A percentile compares a stretch with the other conserved stretches of the same genome.
Evolutionary conservation across 1,140 invertebrate species (phyloP).

Genomic region (Euura saliciscinereae): DNA sequence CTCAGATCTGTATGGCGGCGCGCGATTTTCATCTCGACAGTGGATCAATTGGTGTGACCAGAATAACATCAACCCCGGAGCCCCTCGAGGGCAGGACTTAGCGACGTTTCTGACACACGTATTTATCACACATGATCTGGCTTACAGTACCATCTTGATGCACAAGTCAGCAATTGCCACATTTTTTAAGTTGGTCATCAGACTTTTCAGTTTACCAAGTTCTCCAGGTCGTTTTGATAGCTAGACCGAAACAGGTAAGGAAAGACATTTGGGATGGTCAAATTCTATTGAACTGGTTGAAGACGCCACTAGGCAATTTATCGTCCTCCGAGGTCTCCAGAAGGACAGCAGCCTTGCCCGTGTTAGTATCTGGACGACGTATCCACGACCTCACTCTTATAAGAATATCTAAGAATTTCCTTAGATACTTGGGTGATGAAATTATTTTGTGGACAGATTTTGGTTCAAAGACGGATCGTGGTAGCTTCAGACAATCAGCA

Average conservation of each 20-base stretch:
- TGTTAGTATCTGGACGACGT: slow-evolving; percentile 35
- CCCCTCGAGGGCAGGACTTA: slow-evolving; percentile 25
- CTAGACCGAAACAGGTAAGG: slow-evolving; percentile 17
- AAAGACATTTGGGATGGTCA: slow-evolving; percentile 25
- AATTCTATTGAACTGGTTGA: slow-evolving; percentile 25
- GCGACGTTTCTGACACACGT: slow-evolving; percentile 36
- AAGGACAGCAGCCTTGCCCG: slow-evolving; percentile 33
- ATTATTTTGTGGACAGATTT: slow-evolving; percentile 38
- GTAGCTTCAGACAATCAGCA: slow-evolving; percentile 25
- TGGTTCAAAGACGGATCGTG: slow-evolving; percentile 42
- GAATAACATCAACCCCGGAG: slow-evolving; percentile 17
- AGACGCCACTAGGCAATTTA: slow-evolving; percentile 4
- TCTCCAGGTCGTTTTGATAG: slow-evolving; percentile 24
- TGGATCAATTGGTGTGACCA: slow-evolving; percentile 28
- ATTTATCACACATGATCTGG: slow-evolving; percentile 23
- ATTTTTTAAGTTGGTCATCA: slow-evolving; percentile 23
- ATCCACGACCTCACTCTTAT: slow-evolving; percentile 41
- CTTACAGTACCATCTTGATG: slow-evolving; percentile 37
- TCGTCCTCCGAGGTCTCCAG: slow-evolving; percentile 32
- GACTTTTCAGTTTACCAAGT: slow-evolving; percentile 21
- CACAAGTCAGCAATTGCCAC: slow-evolving; percentile 42
- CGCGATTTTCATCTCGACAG: background rate
- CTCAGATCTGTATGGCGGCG: no score
- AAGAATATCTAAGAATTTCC: slow-evolving; percentile 20
- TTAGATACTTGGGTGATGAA: slow-evolving; percentile 22